A percentile compares a stretch with the other conserved stretches of the same genome.
These are phyloP conservation scores for Sinocyclocheilus rhinocerous DNA, from an alignment of 2,113 vertebrate species.

Conservation along the genomic window DNA sequence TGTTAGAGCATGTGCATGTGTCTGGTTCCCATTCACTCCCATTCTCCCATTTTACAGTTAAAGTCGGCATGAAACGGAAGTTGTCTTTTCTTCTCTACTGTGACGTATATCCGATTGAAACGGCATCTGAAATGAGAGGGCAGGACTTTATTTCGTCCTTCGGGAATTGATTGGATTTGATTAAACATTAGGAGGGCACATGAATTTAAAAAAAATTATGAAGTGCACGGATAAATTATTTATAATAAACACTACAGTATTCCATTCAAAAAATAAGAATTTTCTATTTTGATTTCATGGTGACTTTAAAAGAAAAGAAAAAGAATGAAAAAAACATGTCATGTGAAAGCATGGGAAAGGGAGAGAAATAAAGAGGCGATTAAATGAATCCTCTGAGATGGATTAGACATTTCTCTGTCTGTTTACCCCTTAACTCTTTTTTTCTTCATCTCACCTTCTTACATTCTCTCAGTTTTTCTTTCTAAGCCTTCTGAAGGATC, in stretches of 20 bases:
- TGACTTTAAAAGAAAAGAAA: neutral
- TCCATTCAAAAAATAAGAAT: too few relatives aligned
- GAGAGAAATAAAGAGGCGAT: neutral
- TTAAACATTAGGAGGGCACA: too few relatives aligned
- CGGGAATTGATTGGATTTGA: too few relatives aligned
- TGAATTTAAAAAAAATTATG: too few relatives aligned
- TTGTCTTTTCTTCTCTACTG: too few relatives aligned
- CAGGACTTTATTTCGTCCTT: too few relatives aligned
- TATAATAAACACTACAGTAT: too few relatives aligned
- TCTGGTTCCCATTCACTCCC: neutral
- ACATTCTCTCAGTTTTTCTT: neutral
- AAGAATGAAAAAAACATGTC: neutral
- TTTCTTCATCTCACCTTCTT: neutral
- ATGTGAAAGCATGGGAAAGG: neutral
- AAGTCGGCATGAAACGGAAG: too few relatives aligned
- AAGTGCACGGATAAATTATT: too few relatives aligned
- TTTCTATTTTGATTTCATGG: too few relatives aligned
- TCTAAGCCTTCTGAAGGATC: neutral
- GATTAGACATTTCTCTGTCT: neutral
- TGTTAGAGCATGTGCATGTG: constrained; percentile 63
- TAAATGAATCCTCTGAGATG: neutral
- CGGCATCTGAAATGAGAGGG: too few relatives aligned
- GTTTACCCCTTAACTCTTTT: neutral
- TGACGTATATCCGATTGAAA: too few relatives aligned
- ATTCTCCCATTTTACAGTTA: neutral